Percentiles rank a stretch among this genome's conserved stretches.
These are phyloP conservation scores for Podargus strigoides DNA, from an alignment of 2,797 vertebrate species.

Conservation along the genomic window DNA sequence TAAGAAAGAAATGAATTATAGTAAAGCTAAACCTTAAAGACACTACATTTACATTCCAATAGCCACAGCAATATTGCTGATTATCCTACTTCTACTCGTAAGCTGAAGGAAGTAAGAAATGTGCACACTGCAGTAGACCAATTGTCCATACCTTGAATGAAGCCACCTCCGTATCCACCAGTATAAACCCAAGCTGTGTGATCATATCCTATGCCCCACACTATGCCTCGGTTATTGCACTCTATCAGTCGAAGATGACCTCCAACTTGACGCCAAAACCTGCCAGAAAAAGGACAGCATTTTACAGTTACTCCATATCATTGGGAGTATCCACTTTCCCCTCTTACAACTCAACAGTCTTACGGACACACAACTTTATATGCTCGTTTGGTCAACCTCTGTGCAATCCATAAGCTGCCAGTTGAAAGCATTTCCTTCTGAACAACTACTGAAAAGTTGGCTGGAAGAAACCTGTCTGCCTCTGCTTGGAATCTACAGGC, in stretches of 20 bases:
- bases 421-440: not conserved
- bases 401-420: not conserved
- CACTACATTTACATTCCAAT: not conserved
- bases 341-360: not conserved
- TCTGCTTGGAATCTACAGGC: not conserved
- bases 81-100: not conserved
- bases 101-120: not conserved
- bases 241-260: constrained; percentile 90
- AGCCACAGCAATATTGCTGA: not conserved
- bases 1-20: not conserved
- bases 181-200: constrained; percentile 92
- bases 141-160: constrained; percentile 84
- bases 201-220: constrained; percentile 93
- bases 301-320: not conserved
- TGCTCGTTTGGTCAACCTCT: not conserved
- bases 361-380: not conserved
- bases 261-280: constrained; percentile 96
- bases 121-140: not conserved
- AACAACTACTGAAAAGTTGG: not conserved
- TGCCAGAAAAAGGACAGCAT: constrained; percentile 37
- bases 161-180: constrained; percentile 88
- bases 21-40: not conserved
- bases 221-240: constrained; percentile 85
- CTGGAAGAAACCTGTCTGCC: not conserved
- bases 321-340: not conserved